Conservation (phyloP, 2,113 vertebrate species). For the Nanger granti region DNA sequence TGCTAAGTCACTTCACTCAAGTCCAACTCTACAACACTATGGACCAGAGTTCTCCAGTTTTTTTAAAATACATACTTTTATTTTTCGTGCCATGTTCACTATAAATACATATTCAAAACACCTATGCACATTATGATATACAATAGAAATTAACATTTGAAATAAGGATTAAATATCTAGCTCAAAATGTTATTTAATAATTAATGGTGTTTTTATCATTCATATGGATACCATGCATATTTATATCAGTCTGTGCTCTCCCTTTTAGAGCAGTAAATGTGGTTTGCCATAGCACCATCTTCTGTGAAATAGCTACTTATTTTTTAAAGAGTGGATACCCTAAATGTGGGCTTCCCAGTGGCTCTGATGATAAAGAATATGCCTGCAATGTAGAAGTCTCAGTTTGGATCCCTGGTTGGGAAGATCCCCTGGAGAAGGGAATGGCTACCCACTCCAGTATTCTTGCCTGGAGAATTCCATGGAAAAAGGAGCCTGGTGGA, state of each 20-base stretch:
- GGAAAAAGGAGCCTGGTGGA: background rate
- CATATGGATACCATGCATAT: background rate
- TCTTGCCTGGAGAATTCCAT: background rate
- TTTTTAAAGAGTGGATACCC: background rate
- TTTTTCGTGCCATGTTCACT: background rate
- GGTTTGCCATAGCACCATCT: background rate
- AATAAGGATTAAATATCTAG: background rate
- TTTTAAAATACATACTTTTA: background rate
- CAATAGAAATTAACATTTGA: background rate
- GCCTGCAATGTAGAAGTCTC: background rate
- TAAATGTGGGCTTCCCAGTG: background rate
- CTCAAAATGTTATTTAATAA: background rate
- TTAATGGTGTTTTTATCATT: background rate
- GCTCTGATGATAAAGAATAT: background rate
- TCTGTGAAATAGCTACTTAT: background rate
- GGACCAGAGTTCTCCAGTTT: background rate
- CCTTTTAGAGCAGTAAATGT: background rate
- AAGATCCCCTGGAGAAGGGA: background rate
- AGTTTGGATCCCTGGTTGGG: background rate
- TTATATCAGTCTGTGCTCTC: background rate
- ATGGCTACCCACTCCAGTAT: background rate
- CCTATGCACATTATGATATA: background rate
- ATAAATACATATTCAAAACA: background rate
- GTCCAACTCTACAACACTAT: background rate
- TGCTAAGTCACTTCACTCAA: background rate